phyloP scores from a whole-genome alignment of 2,888 invertebrate species.

The Polydrusus tereticollis region DNA sequence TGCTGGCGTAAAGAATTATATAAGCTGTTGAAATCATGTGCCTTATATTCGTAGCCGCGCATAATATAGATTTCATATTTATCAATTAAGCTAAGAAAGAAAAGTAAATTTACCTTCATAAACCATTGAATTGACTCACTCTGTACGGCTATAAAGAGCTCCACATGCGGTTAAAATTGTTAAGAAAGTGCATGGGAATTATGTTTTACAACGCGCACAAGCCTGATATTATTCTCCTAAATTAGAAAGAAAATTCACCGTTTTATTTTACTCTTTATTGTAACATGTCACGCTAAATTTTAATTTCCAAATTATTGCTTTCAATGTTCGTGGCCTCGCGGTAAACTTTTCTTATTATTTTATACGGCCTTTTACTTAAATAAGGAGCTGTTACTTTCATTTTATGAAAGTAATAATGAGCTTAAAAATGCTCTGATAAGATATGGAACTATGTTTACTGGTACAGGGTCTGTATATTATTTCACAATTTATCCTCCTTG shows the following conservation, averaged over 20 bases:
- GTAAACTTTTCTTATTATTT: constrained; percentile 36
- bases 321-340: constrained; percentile 15
- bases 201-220: constrained; percentile 40
- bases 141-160: background rate
- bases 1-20: too few species aligned
- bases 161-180: constrained; percentile 34
- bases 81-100: too few species aligned
- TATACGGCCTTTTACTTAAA: background rate
- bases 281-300: constrained; percentile 41
- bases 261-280: constrained; percentile 43
- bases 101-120: too few species aligned
- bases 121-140: too few species aligned
- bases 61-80: too few species aligned
- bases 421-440: too few species aligned
- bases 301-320: constrained; percentile 42
- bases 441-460: too few species aligned
- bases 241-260: constrained; percentile 43
- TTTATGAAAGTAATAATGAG: too few species aligned
- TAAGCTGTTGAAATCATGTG: too few species aligned
- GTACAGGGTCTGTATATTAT: too few species aligned
- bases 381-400: background rate
- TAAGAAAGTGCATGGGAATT: constrained; percentile 40
- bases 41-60: too few species aligned
- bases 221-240: constrained; percentile 41
- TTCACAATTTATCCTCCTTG: too few species aligned